Evolutionary conservation across 2,888 invertebrate species (phyloP).

Genomic region (Agrochola lota): DNA sequence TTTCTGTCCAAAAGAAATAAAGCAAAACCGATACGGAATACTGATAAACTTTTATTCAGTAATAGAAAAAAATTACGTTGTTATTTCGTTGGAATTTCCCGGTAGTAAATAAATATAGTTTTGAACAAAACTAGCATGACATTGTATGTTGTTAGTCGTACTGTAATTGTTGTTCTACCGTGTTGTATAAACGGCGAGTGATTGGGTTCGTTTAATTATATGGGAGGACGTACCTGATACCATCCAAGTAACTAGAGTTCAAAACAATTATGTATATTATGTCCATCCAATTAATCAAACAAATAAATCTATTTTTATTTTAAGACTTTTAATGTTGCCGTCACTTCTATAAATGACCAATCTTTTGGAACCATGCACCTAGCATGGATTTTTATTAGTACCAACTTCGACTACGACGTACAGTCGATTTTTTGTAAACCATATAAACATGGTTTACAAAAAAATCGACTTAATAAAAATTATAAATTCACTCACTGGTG

Average conservation of each 20-base stretch:
- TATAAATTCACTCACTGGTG: no score
- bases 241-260: neutral
- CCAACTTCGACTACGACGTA: no score
- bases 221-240: neutral
- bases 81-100: constrained; percentile 19
- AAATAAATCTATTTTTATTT: no score
- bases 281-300: neutral
- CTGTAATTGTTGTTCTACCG: constrained; percentile 14
- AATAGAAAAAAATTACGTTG: constrained; percentile 28
- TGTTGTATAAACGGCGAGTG: constrained; percentile 12
- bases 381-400: no score
- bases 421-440: no score
- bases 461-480: no score
- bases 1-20: constrained; percentile 62
- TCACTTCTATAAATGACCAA: no score
- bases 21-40: constrained; percentile 40
- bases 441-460: no score
- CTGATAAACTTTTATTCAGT: constrained; percentile 51
- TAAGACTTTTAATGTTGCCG: no score
- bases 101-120: constrained; percentile 24
- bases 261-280: neutral
- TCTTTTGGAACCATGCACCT: no score
- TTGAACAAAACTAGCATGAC: constrained; percentile 14
- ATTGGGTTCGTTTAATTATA: constrained; percentile 23
- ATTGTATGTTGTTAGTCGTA: constrained; percentile 3